phyloP scores from a whole-genome alignment of 2,113 vertebrate species.

The Phyllopteryx taeniolatus region DNA sequence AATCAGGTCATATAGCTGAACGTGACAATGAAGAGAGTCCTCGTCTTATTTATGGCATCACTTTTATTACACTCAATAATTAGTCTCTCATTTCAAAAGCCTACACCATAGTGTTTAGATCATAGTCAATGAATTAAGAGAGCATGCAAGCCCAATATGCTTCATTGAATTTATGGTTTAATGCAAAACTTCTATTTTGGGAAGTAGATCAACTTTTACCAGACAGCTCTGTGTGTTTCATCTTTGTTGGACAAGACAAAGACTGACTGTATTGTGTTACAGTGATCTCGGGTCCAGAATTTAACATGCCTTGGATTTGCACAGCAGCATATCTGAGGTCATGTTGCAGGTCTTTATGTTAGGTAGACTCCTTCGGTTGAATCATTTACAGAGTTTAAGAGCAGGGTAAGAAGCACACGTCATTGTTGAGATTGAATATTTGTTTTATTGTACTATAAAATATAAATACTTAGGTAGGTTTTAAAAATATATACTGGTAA shows the following conservation, averaged over 20 bases:
- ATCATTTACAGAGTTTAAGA: conserved; percentile 8
- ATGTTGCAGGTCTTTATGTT: background rate
- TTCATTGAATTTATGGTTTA: background rate
- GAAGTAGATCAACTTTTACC: background rate
- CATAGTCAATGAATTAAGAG: background rate
- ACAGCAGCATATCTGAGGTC: conserved; percentile 4
- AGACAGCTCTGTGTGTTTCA: background rate
- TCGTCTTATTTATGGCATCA: too few relatives aligned
- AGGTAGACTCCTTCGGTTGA: conserved; percentile 1
- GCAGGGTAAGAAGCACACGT: background rate
- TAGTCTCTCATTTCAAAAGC: background rate
- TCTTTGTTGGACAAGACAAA: background rate
- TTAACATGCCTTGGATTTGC: background rate
- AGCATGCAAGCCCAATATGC: background rate
- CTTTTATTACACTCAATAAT: too few relatives aligned
- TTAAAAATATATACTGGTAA: background rate
- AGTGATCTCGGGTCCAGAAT: background rate
- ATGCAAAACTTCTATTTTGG: background rate
- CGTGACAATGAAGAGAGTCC: background rate
- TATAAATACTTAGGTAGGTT: background rate
- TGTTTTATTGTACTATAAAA: conserved; percentile 3
- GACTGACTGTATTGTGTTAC: background rate
- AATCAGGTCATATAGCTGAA: background rate
- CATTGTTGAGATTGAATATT: background rate
- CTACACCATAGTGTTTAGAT: background rate